Evolutionary conservation across 1,140 invertebrate species (phyloP).

Genomic region (Drosophila simulans): DNA sequence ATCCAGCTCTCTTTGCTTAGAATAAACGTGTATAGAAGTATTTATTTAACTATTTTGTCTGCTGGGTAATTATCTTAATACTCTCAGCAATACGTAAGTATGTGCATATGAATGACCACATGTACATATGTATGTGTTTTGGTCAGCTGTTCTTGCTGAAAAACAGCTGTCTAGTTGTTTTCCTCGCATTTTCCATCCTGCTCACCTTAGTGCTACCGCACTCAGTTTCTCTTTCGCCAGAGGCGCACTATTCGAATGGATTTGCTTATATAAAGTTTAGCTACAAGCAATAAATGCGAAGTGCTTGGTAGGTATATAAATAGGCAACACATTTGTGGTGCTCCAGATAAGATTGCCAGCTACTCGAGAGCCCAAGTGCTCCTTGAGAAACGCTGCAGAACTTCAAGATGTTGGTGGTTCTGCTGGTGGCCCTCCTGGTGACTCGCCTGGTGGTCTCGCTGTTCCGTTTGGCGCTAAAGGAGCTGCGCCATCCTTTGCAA

Average conservation of each 20-base stretch:
- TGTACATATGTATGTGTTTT: not conserved
- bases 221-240: not conserved
- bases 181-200: not conserved
- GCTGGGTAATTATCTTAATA: too few species aligned
- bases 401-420: slow-evolving; percentile 16
- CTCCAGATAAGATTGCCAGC: slow-evolving; percentile 16
- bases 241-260: slow-evolving; percentile 22
- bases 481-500: slow-evolving; percentile 39
- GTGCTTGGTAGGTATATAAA: slow-evolving; percentile 8
- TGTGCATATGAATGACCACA: not conserved
- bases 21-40: slow-evolving; percentile 1
- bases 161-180: slow-evolving; percentile 4
- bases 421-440: slow-evolving; percentile 22
- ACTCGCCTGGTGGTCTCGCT: slow-evolving; percentile 12
- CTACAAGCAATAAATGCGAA: slow-evolving; percentile 12
- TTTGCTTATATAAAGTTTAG: slow-evolving; percentile 25
- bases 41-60: not conserved
- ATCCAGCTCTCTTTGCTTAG: slow-evolving; percentile 1
- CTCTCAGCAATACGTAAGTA: not conserved
- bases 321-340: not conserved
- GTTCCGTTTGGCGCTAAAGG: slow-evolving; percentile 49
- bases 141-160: slow-evolving; percentile 5
- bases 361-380: not conserved
- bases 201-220: slow-evolving; percentile 1
- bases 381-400: not conserved